These are phyloP conservation scores for Mythimna impura DNA, from an alignment of 2,888 invertebrate species.

Conservation along the genomic window DNA sequence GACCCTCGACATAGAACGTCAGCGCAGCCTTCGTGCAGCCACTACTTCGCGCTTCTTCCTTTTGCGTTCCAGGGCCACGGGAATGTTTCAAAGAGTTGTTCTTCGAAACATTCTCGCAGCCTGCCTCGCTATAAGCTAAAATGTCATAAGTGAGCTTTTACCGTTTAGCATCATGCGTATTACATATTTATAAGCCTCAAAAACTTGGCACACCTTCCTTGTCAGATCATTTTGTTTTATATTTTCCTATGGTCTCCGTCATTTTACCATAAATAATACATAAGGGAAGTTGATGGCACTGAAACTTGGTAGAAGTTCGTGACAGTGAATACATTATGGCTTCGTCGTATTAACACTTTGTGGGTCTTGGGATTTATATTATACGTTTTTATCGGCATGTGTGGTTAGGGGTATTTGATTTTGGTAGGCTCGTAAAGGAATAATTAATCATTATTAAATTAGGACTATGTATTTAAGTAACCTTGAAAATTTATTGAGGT, in stretches of 20 bases:
- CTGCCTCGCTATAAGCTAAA: background rate
- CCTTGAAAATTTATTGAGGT: no score
- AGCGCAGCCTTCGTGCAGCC: no score
- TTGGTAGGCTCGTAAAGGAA: background rate
- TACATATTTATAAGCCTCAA: conserved; percentile 39
- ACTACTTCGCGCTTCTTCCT: no score
- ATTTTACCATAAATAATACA: conserved; percentile 52
- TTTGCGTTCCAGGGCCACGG: no score
- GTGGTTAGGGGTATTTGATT: conserved; percentile 4
- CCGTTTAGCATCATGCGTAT: background rate
- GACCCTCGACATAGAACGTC: no score
- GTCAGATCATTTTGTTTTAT: conserved; percentile 28
- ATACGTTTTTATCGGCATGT: conserved; percentile 26
- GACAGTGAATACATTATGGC: conserved; percentile 64
- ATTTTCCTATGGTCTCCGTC: conserved; percentile 29
- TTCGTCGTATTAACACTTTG: conserved; percentile 27
- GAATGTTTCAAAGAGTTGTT: no score
- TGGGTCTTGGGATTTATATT: conserved; percentile 11
- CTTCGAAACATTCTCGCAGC: background rate
- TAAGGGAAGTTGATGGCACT: conserved; percentile 43
- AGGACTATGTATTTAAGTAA: background rate
- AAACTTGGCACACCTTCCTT: conserved; percentile 2
- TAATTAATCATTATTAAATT: background rate
- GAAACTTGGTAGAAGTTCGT: conserved; percentile 55
- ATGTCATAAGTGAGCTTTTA: background rate